Conservation (phyloP, 2,113 vertebrate species). For the Sinocyclocheilus anshuiensis region DNA sequence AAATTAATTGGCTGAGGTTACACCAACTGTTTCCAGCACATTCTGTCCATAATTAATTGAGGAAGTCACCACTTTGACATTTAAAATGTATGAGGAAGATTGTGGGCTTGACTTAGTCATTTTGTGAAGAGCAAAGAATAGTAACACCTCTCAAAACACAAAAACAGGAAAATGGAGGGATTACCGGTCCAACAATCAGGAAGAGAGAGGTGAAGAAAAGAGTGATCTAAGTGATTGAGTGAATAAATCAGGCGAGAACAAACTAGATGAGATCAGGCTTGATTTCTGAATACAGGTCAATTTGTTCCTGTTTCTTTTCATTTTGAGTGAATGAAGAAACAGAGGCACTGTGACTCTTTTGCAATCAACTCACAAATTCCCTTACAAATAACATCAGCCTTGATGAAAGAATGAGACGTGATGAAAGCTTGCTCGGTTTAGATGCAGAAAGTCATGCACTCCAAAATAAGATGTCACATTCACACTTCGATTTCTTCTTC, state of each 20-base stretch:
- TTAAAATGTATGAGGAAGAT: conserved; percentile 42
- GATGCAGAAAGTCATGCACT: not conserved
- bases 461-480: not conserved
- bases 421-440: conserved; percentile 16
- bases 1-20: conserved; percentile 5
- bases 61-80: conserved; percentile 18
- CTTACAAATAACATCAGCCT: conserved; percentile 38
- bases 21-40: not conserved
- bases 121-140: conserved; percentile 36
- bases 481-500: not conserved
- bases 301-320: conserved; percentile 37
- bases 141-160: conserved; percentile 36
- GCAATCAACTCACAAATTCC: conserved; percentile 41
- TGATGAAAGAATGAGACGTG: conserved; percentile 38
- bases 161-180: conserved; percentile 43
- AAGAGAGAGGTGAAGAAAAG: not conserved
- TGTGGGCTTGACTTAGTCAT: conserved; percentile 44
- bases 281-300: conserved; percentile 52
- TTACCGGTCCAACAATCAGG: conserved; percentile 37
- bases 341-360: no score
- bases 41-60: conserved; percentile 1
- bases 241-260: conserved; percentile 32
- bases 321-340: conserved; percentile 21
- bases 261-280: conserved; percentile 44
- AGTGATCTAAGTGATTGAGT: conserved; percentile 26